Percentiles rank a stretch among this genome's conserved stretches.
These are phyloP conservation scores for Seira ritae DNA, from an alignment of 2,888 invertebrate genomes.

Conservation along the genomic window DNA sequence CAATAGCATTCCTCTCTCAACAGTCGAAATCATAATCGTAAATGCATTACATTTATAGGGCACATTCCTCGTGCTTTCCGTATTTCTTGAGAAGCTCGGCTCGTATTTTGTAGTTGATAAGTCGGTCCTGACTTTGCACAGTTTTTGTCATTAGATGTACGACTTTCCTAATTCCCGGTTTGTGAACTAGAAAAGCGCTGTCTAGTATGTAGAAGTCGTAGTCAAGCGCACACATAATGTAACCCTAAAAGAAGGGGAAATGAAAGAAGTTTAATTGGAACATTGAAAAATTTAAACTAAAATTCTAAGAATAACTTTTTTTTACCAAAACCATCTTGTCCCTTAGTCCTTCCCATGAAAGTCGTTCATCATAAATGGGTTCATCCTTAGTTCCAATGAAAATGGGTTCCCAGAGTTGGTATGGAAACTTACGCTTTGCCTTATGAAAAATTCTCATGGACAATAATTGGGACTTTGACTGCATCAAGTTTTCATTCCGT, in stretches of 20 bases:
- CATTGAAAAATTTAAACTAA: no score
- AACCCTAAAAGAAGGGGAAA: constrained; percentile 73
- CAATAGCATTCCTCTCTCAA: no score
- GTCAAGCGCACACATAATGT: constrained; percentile 75
- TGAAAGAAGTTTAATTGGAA: no score
- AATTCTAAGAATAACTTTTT: background rate
- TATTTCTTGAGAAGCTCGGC: constrained; percentile 62
- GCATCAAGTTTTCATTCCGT: background rate
- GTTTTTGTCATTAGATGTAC: constrained; percentile 58
- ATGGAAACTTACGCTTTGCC: constrained; percentile 87
- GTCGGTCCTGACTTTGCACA: constrained; percentile 63
- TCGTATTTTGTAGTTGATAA: constrained; percentile 63
- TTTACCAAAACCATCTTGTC: constrained; percentile 96
- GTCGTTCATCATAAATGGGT: constrained; percentile 91
- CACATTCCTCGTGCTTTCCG: constrained; percentile 66
- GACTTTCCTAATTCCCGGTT: constrained; percentile 75
- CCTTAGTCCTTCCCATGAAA: constrained; percentile 95
- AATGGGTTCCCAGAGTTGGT: constrained; percentile 94
- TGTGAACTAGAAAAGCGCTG: constrained; percentile 76
- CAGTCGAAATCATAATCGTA: no score
- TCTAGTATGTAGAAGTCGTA: constrained; percentile 76
- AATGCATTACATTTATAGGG: constrained; percentile 50
- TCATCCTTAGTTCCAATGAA: constrained; percentile 93
- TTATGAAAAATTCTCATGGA: constrained; percentile 87
- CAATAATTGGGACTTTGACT: background rate